Conservation (phyloP, 2,797 vertebrate species). For the Ptychobarbus kaznakovi region DNA sequence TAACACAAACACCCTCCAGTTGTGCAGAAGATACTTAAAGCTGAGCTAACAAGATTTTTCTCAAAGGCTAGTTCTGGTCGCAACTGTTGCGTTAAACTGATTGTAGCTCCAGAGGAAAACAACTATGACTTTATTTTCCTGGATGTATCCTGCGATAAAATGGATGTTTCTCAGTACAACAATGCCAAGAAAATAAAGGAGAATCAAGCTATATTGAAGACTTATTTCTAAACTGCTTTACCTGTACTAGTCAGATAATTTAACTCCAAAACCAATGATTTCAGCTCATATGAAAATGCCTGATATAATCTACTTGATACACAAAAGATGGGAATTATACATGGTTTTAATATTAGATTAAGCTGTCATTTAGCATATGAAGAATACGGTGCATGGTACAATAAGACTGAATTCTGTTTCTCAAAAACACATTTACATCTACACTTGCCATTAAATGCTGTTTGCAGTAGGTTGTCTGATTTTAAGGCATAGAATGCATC, state of each 20-base stretch:
- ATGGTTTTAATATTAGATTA: neutral
- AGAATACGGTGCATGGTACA: neutral
- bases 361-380: neutral
- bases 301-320: neutral
- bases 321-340: neutral
- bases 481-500: constrained; percentile 43
- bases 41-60: constrained; percentile 26
- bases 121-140: constrained; percentile 17
- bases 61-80: neutral
- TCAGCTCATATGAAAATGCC: neutral
- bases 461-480: neutral
- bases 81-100: constrained; percentile 26
- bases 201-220: neutral
- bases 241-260: neutral
- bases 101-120: constrained; percentile 29
- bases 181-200: constrained; percentile 21
- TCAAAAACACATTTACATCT: constrained; percentile 5
- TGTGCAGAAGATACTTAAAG: constrained; percentile 31
- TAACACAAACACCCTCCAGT: constrained; percentile 17
- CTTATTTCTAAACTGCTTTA: neutral
- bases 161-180: neutral
- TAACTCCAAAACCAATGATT: neutral
- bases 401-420: neutral
- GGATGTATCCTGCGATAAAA: constrained; percentile 9
- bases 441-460: constrained; percentile 23